phyloP scores from a whole-genome alignment of 2,113 vertebrate species.

The Tyrannus savana region DNA sequence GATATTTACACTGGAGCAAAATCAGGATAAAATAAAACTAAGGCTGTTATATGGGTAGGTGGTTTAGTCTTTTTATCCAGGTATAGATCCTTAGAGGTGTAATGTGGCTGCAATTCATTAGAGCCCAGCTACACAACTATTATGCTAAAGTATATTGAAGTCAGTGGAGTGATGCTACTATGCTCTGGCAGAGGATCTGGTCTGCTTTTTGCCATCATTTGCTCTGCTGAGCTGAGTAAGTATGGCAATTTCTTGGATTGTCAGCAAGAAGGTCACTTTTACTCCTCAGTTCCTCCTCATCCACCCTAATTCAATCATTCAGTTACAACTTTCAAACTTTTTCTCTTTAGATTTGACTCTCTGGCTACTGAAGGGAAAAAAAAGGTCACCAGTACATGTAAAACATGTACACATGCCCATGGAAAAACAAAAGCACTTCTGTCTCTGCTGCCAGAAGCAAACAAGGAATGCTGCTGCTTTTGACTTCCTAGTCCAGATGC shows the following conservation, averaged over 20 bases:
- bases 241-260: slow-evolving; percentile 22
- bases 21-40: neutral
- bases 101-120: slow-evolving; percentile 1
- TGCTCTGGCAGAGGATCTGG: neutral
- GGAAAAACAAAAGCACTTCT: neutral
- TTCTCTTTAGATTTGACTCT: neutral
- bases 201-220: slow-evolving; percentile 45
- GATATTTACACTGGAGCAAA: neutral
- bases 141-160: slow-evolving; percentile 26
- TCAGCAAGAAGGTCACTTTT: slow-evolving; percentile 43
- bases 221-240: slow-evolving; percentile 52
- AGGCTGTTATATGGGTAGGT: neutral
- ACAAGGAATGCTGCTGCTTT: neutral
- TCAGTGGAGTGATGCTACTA: slow-evolving; percentile 20
- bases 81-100: neutral
- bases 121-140: neutral
- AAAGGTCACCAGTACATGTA: neutral
- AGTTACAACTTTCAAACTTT: slow-evolving; percentile 1
- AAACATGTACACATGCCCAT: neutral
- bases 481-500: neutral
- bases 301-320: neutral
- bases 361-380: neutral
- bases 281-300: neutral
- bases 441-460: neutral
- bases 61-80: neutral